Evolutionary conservation across 1,140 invertebrate genomes (phyloP), one percentile per base, ranked within the genome.

Genomic region (Diachasma alloeum): DNA sequence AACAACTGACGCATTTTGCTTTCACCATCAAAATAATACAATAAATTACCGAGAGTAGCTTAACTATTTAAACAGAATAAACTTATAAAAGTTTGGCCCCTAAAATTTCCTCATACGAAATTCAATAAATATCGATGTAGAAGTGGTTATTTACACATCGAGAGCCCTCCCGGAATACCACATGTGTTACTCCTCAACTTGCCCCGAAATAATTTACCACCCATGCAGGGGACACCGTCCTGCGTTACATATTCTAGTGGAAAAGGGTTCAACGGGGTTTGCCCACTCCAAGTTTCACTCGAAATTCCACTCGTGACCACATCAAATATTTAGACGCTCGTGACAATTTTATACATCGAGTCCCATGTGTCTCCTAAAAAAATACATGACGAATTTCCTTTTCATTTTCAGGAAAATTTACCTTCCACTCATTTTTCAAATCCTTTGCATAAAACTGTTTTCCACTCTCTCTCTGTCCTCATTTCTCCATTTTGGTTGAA

Each of bases 121-220:
- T 53, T 53, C 48, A n/a, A n/a, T 53, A 53, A 53, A 53, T 53
- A 53, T 53, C 48, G 48, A 53, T 53, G 48, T 17, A 15, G n/a
- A n/a, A n/a, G 15, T 6, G 6, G 6, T 17, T 53, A 53, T 53
- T 53, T 53, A 53, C 48, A 42, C 39, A 31, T 31, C 44, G 11
- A 46, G 9, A 46, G 3, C 44, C 67, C 56, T 31, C 6, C 31
- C 31, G 31, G 31, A 31, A 31, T 31, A 31, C 31, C 31, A 31
- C 31, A 66, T 81, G 72, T 75, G 79, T 84, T 84, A 81, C 84
- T 83, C 81, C 77, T 80, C 79, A 85, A 87, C 83, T 86, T 83
- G 81, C 77, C 75, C 15, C 78, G 84, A 87, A 88, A 89, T 88
- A 89, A 88, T 89, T 89, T 88, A 88, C 84, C 83, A 86, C 75